Evolutionary conservation across 2,888 invertebrate genomes (phyloP).

Genomic region (Ceraclea dissimilis): DNA sequence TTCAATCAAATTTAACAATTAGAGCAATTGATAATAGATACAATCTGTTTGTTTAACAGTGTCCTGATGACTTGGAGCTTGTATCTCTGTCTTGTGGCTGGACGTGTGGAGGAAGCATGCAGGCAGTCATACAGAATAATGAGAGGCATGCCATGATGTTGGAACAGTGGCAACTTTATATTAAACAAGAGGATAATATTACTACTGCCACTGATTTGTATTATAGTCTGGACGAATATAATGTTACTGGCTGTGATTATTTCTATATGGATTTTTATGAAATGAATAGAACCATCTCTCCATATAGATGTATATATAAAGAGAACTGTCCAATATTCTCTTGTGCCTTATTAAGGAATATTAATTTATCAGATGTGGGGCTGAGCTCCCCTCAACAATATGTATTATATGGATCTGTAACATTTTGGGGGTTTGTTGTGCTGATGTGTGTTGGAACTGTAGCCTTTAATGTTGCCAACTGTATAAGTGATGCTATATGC

Average conservation of each 20-base stretch:
- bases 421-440: slow-evolving; percentile 68
- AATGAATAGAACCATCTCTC: not conserved
- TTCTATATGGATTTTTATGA: not conserved
- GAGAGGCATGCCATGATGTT: no score
- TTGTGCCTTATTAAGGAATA: slow-evolving; percentile 7
- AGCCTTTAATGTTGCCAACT: slow-evolving; percentile 77
- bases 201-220: not conserved
- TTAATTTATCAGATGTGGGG: not conserved
- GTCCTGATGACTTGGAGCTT: not conserved
- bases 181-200: not conserved
- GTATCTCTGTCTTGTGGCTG: not conserved
- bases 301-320: slow-evolving; percentile 12
- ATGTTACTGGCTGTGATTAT: not conserved
- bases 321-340: slow-evolving; percentile 8
- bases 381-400: not conserved
- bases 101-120: not conserved
- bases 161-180: not conserved
- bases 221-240: not conserved
- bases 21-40: no score
- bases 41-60: not conserved
- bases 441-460: slow-evolving; percentile 68
- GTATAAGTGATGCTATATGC: slow-evolving; percentile 83
- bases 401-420: slow-evolving; percentile 49
- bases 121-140: no score
- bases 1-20: no score